phyloP scores from a whole-genome alignment of 2,888 invertebrate genomes.

The Hydroisotoma schaefferi region DNA sequence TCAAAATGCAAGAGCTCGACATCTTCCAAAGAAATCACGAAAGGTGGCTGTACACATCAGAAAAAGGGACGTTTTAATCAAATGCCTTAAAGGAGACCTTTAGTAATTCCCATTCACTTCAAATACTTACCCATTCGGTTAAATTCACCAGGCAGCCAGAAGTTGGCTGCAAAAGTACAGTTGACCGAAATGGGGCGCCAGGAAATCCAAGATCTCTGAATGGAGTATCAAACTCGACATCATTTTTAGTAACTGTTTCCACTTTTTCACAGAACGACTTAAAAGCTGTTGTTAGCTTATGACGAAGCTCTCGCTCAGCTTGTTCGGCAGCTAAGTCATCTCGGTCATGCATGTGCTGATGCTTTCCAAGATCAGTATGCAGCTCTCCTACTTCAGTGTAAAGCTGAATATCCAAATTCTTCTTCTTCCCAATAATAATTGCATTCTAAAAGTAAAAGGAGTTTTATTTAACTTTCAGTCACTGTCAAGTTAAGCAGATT shows the following conservation, averaged over 20 bases:
- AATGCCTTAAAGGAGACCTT: too few relatives aligned
- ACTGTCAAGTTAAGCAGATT: too few relatives aligned
- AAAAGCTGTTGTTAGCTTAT: conserved; percentile 95
- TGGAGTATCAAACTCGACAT: conserved; percentile 97
- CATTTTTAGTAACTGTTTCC: conserved; percentile 91
- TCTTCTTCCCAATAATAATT: conserved; percentile 99
- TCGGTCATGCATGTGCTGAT: conserved; percentile 99
- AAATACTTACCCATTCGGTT: conserved; percentile 77
- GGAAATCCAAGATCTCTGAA: conserved; percentile 97
- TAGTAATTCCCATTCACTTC: too few relatives aligned
- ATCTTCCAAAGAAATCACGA: conserved; percentile 96
- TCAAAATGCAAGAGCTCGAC: conserved; percentile 98
- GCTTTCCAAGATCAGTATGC: conserved; percentile 97
- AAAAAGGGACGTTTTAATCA: neutral
- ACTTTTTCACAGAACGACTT: conserved; percentile 97
- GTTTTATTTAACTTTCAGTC: conserved; percentile 10
- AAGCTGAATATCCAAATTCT: conserved; percentile 98
- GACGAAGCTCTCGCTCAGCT: conserved; percentile 91
- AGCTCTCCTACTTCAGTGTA: conserved; percentile 99
- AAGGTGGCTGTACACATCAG: conserved; percentile 69
- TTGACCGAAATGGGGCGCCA: conserved; percentile 94
- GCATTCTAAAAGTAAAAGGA: conserved; percentile 65
- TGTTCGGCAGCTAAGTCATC: conserved; percentile 99
- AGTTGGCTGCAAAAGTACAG: conserved; percentile 93
- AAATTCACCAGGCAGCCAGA: conserved; percentile 96